Evolutionary conservation across 2,797 vertebrate species (phyloP), one percentile per base, ranked within the genome.

Genomic region (Hydrocynus forskahlii): DNA sequence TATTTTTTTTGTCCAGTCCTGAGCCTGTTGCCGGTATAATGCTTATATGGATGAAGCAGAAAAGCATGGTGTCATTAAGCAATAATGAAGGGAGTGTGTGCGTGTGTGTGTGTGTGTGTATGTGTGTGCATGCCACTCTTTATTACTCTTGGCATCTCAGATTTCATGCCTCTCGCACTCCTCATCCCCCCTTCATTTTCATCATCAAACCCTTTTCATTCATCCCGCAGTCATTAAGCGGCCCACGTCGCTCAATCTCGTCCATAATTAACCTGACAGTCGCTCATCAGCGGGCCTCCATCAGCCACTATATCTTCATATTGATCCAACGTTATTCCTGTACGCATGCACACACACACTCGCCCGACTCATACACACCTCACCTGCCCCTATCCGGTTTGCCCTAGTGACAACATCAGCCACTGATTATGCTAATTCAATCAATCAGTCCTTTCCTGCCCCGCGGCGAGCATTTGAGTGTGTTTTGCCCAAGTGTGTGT

Each of bases 71-170:
- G 73, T 59, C 78, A 63, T 40, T 81, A 40, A 78, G 59, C 35
- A 54, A 60, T 35, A 10, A 57, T 67, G 62, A 66, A 21, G 8
- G 25, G 70, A 75, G 45, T 59, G 43, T 68, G 63, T 75, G 21
- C 87, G 89, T 93, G 94, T 62, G 16, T 63, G 25, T 25, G 45
- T 74, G 71, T 63, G 64, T 72, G 25, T 25, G 45, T 74, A 67
- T 63, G 64, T 72, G 71, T 38, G 73, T 74, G 23, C 88, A 89
- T 93, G 94, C 91, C 94, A 94, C 92, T 95, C 95, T 96, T 98
- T 96, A 98, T 99, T 99, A 97, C 95, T 96, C 93, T 95, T 97
- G 97, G 97, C 97, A 97, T 94, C 95, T 98, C 95, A 91, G 96
- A 98, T 98, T 99, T 96, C 94, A 97, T 96, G 96, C 95, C 93